Base-by-base conservation (phyloP, 2,888 invertebrate genomes). In the Pimpla rufipes region DNA sequence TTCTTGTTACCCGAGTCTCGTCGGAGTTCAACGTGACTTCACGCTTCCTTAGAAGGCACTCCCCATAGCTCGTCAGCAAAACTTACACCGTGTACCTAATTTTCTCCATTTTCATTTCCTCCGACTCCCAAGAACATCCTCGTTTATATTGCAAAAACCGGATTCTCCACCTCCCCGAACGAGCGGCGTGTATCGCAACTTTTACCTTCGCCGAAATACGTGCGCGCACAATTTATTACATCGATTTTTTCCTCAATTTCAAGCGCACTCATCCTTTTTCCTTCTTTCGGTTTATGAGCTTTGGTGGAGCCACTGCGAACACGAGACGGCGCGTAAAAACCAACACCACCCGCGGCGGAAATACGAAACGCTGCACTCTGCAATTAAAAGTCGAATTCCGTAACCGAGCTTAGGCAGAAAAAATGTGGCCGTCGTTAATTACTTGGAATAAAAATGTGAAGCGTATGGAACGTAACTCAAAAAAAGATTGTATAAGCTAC, bases 51-150 rank as follows among this genome's bases (percentile, higher is more conserved):
- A 68, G 50, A 73, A 76, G 35, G 13, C 62, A 74, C 73, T 79
- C 47, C 55, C 40, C 18, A 16, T 6, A 70, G 21, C 64, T 68
- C 45, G 62, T n/a, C 66, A 18, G 21, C 45, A 66, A 84, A 78
- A 68, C 57, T 79, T 79, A 75, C 68, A 47, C 59, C 52, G 21
- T 45, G 66, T 78, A 52, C 45, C 77, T 59, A 23, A 66, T 73
- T 85, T 86, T 81, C 76, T 77, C 67, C 67, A 85, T 86, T 75
- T 75, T 66, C 47, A 37, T 29, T 40, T 21, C 37, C 71, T 21
- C 23, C 47, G 29, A n/a, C 10, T 29, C 59, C n/a, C 16, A 7
- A n/a, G 0, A 29, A 35, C 29, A 35, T 59, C 8, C 35, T 8
- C 8, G 6, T 59, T 59, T n/a, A 59, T 35, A 59, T 35, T 6